Percentiles rank a stretch among this genome's conserved stretches.
These are phyloP conservation scores for Tetraodon nigroviridis DNA, from an alignment of 2,113 vertebrate genomes.

Conservation along the genomic window DNA sequence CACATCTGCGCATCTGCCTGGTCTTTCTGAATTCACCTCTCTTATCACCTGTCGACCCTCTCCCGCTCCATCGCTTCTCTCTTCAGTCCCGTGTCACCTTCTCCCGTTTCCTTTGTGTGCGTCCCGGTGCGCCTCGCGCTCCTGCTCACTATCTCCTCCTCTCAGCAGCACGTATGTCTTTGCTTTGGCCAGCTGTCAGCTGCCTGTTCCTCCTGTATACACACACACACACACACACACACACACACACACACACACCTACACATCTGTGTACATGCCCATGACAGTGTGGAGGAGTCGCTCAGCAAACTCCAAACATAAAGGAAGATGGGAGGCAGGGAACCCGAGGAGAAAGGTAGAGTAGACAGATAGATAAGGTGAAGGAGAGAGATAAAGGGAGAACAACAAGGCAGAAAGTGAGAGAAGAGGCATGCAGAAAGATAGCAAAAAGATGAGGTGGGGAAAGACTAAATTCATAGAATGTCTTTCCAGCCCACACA, in stretches of 20 bases:
- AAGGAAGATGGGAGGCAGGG: constrained; percentile 74
- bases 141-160: constrained; percentile 47
- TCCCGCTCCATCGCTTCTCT: constrained; percentile 26
- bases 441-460: constrained; percentile 56
- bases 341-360: constrained; percentile 59
- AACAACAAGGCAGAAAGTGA: constrained; percentile 29
- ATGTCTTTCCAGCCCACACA: constrained; percentile 61
- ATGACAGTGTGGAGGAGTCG: constrained; percentile 75
- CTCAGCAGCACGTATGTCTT: constrained; percentile 64
- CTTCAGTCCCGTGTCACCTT: constrained; percentile 43
- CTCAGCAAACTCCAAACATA: constrained; percentile 75
- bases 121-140: constrained; percentile 37
- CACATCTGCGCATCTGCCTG: constrained; percentile 30
- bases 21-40: constrained; percentile 42
- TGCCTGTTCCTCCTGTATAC: constrained; percentile 62
- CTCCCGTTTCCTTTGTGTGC: constrained; percentile 39
- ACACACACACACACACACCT: constrained; percentile 40
- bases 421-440: constrained; percentile 39
- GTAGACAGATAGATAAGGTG: constrained; percentile 50
- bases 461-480: constrained; percentile 55
- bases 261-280: constrained; percentile 80
- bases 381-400: constrained; percentile 36
- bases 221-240: constrained; percentile 22
- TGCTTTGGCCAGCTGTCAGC: constrained; percentile 74
- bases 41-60: constrained; percentile 23